Conservation (phyloP, 2,888 invertebrate species). For the Trachelus troglodyta region DNA sequence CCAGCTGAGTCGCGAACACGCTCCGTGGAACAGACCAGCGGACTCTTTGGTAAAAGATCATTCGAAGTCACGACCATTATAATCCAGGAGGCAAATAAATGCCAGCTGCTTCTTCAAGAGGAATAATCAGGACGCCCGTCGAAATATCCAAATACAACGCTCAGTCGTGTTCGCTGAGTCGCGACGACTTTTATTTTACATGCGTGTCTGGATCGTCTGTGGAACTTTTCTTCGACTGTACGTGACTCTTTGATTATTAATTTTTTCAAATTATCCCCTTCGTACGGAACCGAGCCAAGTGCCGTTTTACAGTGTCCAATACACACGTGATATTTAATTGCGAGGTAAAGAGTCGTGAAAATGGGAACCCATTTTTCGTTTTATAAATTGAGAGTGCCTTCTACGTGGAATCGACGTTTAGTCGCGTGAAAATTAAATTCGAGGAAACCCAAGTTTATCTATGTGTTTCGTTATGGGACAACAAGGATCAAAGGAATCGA, state of each 20-base stretch:
- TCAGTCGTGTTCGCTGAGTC: not conserved
- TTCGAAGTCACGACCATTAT: not conserved
- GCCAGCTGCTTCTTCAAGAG: not conserved
- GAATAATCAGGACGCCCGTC: not conserved
- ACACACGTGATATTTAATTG: not conserved
- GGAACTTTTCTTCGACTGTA: not conserved
- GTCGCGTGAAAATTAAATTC: not conserved
- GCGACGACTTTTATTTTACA: not conserved
- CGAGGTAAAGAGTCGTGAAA: not conserved
- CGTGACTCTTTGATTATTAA: not conserved
- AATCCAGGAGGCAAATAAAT: not conserved
- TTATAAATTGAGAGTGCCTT: not conserved
- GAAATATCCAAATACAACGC: not conserved
- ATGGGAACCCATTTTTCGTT: not conserved
- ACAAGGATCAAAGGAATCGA: constrained; percentile 57
- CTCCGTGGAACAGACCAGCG: not conserved
- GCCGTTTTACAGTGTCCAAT: not conserved
- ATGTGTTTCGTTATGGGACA: constrained; percentile 52
- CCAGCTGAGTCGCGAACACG: not conserved
- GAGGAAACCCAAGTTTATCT: not conserved
- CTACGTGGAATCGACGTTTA: not conserved
- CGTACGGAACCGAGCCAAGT: not conserved
- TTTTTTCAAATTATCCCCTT: not conserved
- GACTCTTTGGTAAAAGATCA: not conserved
- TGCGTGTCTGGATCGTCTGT: not conserved